Conservation (phyloP, 2,113 vertebrate species). For the Pungitius pungitius region DNA sequence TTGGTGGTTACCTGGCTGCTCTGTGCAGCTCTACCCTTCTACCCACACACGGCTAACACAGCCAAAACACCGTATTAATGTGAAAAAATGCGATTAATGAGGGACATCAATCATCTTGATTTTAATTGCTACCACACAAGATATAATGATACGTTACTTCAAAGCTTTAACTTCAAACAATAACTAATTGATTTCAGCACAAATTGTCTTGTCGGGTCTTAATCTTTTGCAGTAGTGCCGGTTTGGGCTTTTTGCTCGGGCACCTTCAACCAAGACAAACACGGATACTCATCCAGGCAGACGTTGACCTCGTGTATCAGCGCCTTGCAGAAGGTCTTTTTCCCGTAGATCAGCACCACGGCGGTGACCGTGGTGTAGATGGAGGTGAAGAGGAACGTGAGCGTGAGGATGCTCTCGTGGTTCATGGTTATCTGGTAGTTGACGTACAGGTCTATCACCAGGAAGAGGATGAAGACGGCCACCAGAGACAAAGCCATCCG, state of each 20-base stretch:
- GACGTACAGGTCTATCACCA: constrained; percentile 73
- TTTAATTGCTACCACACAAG: constrained; percentile 25
- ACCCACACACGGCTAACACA: neutral
- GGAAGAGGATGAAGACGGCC: constrained; percentile 67
- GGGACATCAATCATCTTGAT: constrained; percentile 24
- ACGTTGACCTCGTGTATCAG: constrained; percentile 66
- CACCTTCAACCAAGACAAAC: constrained; percentile 70
- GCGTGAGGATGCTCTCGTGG: constrained; percentile 53
- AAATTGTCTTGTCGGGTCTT: constrained; percentile 50
- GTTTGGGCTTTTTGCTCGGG: constrained; percentile 57
- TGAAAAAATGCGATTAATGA: constrained; percentile 18
- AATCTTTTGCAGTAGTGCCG: constrained; percentile 24
- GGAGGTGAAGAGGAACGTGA: constrained; percentile 73
- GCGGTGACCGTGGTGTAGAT: constrained; percentile 67
- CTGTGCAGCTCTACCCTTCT: neutral
- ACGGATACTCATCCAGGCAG: constrained; percentile 68
- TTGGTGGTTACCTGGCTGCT: constrained; percentile 14
- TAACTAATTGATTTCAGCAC: constrained; percentile 43
- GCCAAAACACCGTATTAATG: constrained; percentile 3
- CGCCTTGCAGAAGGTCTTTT: constrained; percentile 76
- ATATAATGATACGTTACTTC: constrained; percentile 30
- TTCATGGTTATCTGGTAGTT: constrained; percentile 65
- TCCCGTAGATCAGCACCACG: constrained; percentile 78
- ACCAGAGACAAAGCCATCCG: constrained; percentile 75
- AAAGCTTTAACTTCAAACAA: constrained; percentile 42